Percentiles rank a stretch among this genome's conserved stretches.
phyloP scores from a whole-genome alignment of 2,888 invertebrate species.

The Microdon myrmicae region DNA sequence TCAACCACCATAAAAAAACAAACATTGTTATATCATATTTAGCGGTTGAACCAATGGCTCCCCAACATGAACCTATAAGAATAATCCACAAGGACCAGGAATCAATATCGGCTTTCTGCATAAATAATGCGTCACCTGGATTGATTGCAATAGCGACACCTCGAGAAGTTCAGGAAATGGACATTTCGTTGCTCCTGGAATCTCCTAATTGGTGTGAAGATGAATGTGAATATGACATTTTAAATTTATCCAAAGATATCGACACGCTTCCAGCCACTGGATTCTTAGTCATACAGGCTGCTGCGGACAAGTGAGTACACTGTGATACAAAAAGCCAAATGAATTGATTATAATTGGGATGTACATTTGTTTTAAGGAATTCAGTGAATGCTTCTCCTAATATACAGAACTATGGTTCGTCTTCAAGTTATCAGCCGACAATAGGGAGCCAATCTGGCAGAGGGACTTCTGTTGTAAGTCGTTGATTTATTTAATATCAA shows the following conservation, averaged over 20 bases:
- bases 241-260: constrained; percentile 81
- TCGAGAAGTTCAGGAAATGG: constrained; percentile 97
- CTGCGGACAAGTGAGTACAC: constrained; percentile 32
- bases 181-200: constrained; percentile 90
- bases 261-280: constrained; percentile 81
- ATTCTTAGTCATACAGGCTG: constrained; percentile 89
- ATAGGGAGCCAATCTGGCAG: constrained; percentile 84
- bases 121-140: constrained; percentile 89
- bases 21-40: too few relatives aligned
- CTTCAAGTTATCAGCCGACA: constrained; percentile 76
- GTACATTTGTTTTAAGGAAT: too few relatives aligned
- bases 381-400: constrained; percentile 66
- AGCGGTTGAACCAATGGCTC: constrained; percentile 50
- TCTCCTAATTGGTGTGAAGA: constrained; percentile 95
- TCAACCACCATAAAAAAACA: too few relatives aligned
- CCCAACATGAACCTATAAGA: constrained; percentile 81
- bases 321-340: not conserved
- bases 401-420: constrained; percentile 60
- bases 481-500: too few relatives aligned
- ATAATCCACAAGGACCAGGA: constrained; percentile 99
- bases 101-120: constrained; percentile 95
- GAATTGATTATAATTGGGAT: not conserved
- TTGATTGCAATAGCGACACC: constrained; percentile 93
- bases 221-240: constrained; percentile 95
- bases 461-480: constrained; percentile 86